Conservation (phyloP, 2,888 invertebrate species). For the Eupelmus urozonus region DNA sequence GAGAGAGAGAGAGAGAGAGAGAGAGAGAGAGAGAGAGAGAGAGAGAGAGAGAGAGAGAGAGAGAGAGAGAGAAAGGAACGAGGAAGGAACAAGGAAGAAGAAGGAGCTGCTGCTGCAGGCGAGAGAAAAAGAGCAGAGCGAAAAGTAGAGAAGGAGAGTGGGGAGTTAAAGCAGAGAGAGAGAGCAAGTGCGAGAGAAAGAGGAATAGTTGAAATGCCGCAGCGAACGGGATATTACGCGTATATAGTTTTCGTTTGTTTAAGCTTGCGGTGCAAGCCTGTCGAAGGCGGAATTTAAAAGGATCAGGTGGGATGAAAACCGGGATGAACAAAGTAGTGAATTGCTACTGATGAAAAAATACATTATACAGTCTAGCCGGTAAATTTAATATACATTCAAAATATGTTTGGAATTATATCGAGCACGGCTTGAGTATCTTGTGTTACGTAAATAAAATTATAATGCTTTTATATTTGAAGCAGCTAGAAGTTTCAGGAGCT, state of each 20-base stretch:
- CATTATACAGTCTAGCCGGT: too few species aligned
- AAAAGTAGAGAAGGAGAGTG: not conserved
- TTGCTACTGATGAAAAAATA: too few species aligned
- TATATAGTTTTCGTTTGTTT: not conserved
- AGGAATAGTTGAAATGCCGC: constrained; percentile 47
- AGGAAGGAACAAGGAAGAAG: constrained; percentile 24
- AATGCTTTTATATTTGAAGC: too few species aligned
- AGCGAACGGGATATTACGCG: constrained; percentile 25
- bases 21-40: constrained; percentile 36
- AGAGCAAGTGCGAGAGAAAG: not conserved
- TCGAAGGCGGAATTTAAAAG: too few species aligned
- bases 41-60: constrained; percentile 28
- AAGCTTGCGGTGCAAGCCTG: too few species aligned
- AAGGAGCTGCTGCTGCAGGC: constrained; percentile 34
- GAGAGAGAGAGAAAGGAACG: constrained; percentile 35
- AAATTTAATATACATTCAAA: too few species aligned
- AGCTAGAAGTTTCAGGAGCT: too few species aligned
- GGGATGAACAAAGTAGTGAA: too few species aligned
- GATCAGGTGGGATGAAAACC: too few species aligned
- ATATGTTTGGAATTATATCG: too few species aligned
- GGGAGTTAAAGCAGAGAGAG: not conserved
- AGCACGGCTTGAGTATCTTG: too few species aligned
- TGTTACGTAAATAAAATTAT: too few species aligned
- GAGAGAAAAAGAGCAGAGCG: constrained; percentile 44
- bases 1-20: constrained; percentile 8